Conservation (phyloP, 1,140 invertebrate species). For the Drosophila kurseongensis region DNA sequence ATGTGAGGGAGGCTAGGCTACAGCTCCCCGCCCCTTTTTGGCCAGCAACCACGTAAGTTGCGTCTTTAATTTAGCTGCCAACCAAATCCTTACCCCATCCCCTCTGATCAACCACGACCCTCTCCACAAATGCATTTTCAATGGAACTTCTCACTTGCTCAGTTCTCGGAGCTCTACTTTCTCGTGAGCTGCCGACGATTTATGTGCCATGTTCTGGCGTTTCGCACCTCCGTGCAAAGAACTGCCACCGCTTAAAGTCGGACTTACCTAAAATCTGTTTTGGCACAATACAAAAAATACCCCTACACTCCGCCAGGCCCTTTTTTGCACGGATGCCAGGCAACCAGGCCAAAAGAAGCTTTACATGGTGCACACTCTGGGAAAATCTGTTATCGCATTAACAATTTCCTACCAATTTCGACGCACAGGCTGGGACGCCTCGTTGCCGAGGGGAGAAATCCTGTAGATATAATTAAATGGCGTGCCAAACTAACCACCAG, state of each 20-base stretch:
- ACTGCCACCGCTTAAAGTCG: constrained; percentile 28
- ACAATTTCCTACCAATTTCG: constrained; percentile 79
- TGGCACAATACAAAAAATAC: constrained; percentile 55
- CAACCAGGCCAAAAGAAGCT: constrained; percentile 42
- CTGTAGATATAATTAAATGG: constrained; percentile 79
- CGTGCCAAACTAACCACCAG: constrained; percentile 64
- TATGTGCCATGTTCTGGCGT: constrained; percentile 56
- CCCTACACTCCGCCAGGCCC: constrained; percentile 18
- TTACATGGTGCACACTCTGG: constrained; percentile 42
- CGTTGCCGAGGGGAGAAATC: constrained; percentile 28
- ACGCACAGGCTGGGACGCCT: constrained; percentile 28
- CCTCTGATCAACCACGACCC: constrained; percentile 17
- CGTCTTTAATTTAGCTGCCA: constrained; percentile 77
- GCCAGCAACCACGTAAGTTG: constrained; percentile 58
- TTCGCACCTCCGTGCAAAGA: background rate
- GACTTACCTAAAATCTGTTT: constrained; percentile 64
- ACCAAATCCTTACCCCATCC: constrained; percentile 24
- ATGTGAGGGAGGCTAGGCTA: constrained; percentile 58
- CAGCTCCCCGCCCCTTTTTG: constrained; percentile 29
- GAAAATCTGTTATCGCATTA: constrained; percentile 78
- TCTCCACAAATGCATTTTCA: constrained; percentile 78
- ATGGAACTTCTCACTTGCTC: constrained; percentile 71
- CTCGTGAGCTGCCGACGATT: constrained; percentile 52
- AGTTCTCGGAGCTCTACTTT: constrained; percentile 34
- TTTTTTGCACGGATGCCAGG: constrained; percentile 26